Evolutionary conservation across 1,140 invertebrate genomes (phyloP).

Genomic region (Apis dorsata): DNA sequence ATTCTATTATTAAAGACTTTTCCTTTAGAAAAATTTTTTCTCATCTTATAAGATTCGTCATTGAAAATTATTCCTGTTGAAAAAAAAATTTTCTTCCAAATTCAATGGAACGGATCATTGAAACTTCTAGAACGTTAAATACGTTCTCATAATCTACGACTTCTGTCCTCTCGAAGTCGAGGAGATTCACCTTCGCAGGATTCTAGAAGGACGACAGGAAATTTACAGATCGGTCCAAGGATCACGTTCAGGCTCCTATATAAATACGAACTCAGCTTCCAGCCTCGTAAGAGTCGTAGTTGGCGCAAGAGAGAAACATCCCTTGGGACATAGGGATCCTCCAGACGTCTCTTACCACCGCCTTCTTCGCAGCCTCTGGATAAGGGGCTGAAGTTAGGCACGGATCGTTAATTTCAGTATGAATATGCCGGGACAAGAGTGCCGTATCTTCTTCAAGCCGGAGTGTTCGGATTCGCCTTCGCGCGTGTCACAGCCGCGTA

Average conservation of each 20-base stretch:
- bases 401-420: constrained; percentile 75
- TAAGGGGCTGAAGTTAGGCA: constrained; percentile 64
- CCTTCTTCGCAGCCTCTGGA: constrained; percentile 9
- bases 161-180: not conserved
- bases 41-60: no score
- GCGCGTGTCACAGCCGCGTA: no score
- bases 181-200: not conserved
- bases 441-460: not conserved
- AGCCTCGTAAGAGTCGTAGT: not conserved
- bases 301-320: not conserved
- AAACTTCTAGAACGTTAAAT: no score
- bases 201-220: not conserved
- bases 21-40: no score
- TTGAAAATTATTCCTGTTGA: no score
- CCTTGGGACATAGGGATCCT: constrained; percentile 35
- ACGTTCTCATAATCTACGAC: not conserved
- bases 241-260: not conserved
- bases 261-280: constrained; percentile 26
- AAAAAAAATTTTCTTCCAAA: no score
- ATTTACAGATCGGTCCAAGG: not conserved
- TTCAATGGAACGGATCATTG: no score
- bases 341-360: constrained; percentile 27
- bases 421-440: constrained; percentile 66
- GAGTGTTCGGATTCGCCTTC: no score
- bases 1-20: no score